Base-by-base conservation (phyloP, 2,888 invertebrate species). In the Tineola bisselliella region DNA sequence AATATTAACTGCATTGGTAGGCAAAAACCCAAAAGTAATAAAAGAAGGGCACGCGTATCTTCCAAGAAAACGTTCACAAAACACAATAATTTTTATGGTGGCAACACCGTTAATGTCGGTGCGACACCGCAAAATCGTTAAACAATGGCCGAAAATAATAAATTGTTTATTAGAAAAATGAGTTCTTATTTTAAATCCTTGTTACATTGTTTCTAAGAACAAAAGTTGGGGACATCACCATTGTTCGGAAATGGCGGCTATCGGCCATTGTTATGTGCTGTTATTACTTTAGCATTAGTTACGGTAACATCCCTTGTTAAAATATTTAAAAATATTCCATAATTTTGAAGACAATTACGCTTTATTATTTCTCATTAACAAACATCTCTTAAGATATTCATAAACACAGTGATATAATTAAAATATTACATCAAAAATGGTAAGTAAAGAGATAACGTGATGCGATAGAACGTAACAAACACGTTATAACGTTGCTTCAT, bases 401-500 rank as follows among this genome's bases (percentile, higher is more conserved):
- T n/a, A n/a, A n/a, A n/a, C n/a, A n/a, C n/a, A n/a, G n/a, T n/a
- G n/a, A n/a, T 25, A 25, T 6, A 25, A 25, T 25, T 6, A 25
- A 25, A 25, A 25, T 2, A 25, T 4, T 25, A 25, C 25, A 25
- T 6, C 4, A 25, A 25, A 25, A 25, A 25, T 25, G 25, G 6
- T 25, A 25, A 25, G 6, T 25, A n/a, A n/a, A n/a, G n/a, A n/a
- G n/a, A 2, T 25, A 25, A 25, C 10, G 10, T 38, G 3, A 38
- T 38, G 38, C 38, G 10, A 38, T 38, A 38, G n/a, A 38, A 38
- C 38, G n/a, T 38, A 6, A 38, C 10, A 31, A 31, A 31, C 38
- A 38, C 11, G 38, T n/a, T n/a, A 18, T 25, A 12, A 54, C 54
- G 77, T 81, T 81, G 81, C 79, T 81, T 77, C 76, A 79, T 69